Conservation (phyloP, 2,113 vertebrate genomes). For the Herpetotheres cachinnans region DNA sequence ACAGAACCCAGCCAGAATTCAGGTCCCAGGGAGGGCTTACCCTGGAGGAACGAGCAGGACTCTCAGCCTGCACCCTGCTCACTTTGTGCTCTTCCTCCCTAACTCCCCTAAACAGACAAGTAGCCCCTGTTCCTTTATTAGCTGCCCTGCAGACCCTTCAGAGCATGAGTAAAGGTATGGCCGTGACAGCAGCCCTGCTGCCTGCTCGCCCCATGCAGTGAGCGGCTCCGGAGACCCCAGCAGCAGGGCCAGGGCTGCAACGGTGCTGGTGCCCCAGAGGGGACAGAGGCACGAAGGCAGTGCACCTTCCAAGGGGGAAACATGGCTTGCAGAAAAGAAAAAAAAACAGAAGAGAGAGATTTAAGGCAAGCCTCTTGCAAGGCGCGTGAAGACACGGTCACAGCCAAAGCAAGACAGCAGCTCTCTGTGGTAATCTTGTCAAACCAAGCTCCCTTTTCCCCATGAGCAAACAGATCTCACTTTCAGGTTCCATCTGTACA, state of each 20-base stretch:
- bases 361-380: neutral
- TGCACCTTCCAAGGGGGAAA: neutral
- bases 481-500: conserved; percentile 11
- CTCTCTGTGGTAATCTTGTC: neutral
- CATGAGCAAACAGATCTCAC: neutral
- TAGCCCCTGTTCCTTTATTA: neutral
- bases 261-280: neutral
- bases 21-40: neutral
- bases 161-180: neutral
- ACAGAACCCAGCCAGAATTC: neutral
- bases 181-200: neutral
- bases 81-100: neutral
- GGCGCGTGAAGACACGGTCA: neutral
- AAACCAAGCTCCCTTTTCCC: neutral
- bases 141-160: neutral
- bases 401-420: neutral
- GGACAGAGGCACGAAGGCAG: rapidly evolving
- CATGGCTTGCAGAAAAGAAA: rapidly evolving
- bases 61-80: rapidly evolving
- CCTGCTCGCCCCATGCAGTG: rapidly evolving
- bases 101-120: neutral
- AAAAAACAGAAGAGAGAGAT: neutral
- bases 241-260: neutral
- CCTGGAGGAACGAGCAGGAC: neutral
- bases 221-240: rapidly evolving